Base-by-base conservation (phyloP, 2,113 vertebrate species). In the Cyphomyrus plagiostoma region DNA sequence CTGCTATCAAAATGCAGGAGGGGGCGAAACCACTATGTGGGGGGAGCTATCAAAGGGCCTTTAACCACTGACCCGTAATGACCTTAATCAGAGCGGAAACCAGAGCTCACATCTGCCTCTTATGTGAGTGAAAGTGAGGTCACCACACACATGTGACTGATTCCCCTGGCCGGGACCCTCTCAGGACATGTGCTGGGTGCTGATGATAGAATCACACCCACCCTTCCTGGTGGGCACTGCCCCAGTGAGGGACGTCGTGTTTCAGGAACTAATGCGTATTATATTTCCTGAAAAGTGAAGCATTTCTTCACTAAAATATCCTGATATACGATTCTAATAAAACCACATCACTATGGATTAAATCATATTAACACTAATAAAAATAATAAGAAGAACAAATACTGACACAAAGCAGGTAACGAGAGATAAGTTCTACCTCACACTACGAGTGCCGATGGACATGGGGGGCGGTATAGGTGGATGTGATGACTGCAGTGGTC, bases 61-160 rank as follows among this genome's bases (percentile, higher is more conserved):
- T 86, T 26, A 49, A 52, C 45, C 45, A 26, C 23, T 8, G 84
- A 39, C 89, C 89, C 1, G 26, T 13, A 66, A 56, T 48, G 17
- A 56, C 84, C 62, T 50, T 56, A 89, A 74, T 35, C 30, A 42
- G 26, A 74, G 84, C 13, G 11, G 23, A 70, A 86, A 89, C n/a
- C 83, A 86, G 50, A 74, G 17, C 46, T 30, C 89, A 89, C 89
- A 89, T 89, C 89, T 89, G 89, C 52, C 39, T 62, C 84, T 86
- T 87, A 87, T 89, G 83, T 74, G 9, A 48, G 21, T 52, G 83
- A 89, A 89, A 86, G 56, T 87, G 89, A 89, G 89, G 83, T 89
- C 82, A 89, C 42, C 42, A 66, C 48, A 2, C 56, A 89, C 46
- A 87, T 89, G 84, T 50, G 84, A 87, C 84, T 42, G 86, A 46